phyloP scores from a whole-genome alignment of 2,888 invertebrate species.

The Meiosimyza decipiens region DNA sequence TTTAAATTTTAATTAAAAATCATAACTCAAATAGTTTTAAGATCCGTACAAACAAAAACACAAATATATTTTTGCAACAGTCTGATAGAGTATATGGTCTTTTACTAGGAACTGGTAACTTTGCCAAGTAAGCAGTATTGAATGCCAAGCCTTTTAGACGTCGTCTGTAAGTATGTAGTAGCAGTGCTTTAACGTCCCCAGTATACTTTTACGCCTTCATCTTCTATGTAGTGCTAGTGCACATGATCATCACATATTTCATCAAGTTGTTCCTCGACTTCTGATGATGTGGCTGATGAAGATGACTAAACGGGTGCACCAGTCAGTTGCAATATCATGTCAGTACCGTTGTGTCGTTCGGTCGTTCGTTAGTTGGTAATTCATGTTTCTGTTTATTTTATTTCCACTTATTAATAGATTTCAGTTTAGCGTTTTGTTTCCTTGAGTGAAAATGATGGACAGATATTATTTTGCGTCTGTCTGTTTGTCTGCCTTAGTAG shows the following conservation, averaged over 20 bases:
- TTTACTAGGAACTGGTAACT: slow-evolving; percentile 1
- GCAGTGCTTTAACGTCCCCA: too few relatives aligned
- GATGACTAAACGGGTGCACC: background rate
- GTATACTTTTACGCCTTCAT: background rate
- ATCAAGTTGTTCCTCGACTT: slow-evolving; percentile 17
- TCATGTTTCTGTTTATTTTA: background rate
- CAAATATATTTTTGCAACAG: too few relatives aligned
- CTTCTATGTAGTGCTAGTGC: background rate
- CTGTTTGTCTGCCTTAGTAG: background rate
- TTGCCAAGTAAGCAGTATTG: background rate
- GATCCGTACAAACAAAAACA: too few relatives aligned
- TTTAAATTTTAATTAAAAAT: too few relatives aligned
- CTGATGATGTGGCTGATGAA: background rate
- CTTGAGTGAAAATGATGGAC: background rate
- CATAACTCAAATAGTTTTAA: too few relatives aligned
- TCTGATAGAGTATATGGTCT: background rate
- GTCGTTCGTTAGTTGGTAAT: slow-evolving; percentile 1
- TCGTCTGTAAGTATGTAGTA: background rate
- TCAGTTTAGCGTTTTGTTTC: slow-evolving; percentile 2
- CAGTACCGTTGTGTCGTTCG: too few relatives aligned
- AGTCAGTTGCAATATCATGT: too few relatives aligned
- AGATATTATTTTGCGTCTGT: background rate
- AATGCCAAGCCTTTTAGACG: slow-evolving; percentile 1
- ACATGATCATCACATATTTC: slow-evolving; percentile 20
- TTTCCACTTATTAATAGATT: slow-evolving; percentile 18